Base-by-base conservation (phyloP, 1,140 invertebrate species). In the Solenopsis invicta region DNA sequence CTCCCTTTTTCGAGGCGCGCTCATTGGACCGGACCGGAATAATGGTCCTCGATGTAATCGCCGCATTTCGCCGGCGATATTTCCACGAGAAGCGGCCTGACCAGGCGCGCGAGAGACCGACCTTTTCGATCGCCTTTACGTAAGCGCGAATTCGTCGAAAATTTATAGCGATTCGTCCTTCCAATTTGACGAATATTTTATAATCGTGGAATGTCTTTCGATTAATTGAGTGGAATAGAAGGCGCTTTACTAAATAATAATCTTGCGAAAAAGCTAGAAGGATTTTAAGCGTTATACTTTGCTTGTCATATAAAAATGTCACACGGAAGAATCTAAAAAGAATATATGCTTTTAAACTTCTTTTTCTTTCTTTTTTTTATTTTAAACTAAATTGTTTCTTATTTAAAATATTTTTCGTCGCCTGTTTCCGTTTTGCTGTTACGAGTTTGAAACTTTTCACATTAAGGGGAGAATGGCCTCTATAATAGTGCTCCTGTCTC, bases 11-110 rank as follows among this genome's bases (percentile, higher is more conserved):
- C 24, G 62, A 48, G 41, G 54, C 69, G 69, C 56, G 87, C 72
- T 75, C 88, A 76, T 81, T 86, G 52, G 75, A 81, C 87, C 62
- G 74, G 16, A 72, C 41, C 80, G 80, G 69, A 75, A 84, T 84
- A 84, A 84, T 84, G 69, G 56, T 74, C 69, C 41, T 74, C 80
- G 80, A 62, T 75, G 80, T 75, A 84, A 84, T 84, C 54, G 69
- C 18, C 80, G 67, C n/a, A 18, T 82, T 45, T 82, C 54, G 66
- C 66, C 13, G 8, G 67, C 69, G 50, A 85, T 54, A 77, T 77
- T 85, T 77, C 4, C 48, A 64, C 61, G 50, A 54, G 9, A 50
- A 24, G 29, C n/a, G 5, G 16, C 9, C 41, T 48, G 66, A 74
- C 18, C 62, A 9, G 34, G 45, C 61, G 29, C 61, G 29, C 21